phyloP scores from a whole-genome alignment of 2,113 vertebrate species.

The Zapus hudsonius region DNA sequence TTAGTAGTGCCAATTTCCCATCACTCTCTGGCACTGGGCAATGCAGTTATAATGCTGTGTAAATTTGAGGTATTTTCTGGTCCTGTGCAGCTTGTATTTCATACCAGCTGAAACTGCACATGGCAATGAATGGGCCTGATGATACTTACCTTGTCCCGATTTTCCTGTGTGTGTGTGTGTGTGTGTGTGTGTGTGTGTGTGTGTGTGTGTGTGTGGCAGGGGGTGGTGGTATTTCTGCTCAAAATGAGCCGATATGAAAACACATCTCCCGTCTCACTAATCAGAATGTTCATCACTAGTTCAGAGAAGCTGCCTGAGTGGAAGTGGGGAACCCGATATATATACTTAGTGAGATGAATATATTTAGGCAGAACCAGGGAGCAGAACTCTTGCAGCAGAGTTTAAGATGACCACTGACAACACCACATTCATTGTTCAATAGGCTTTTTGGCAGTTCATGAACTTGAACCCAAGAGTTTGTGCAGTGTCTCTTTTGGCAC shows the following conservation, averaged over 20 bases:
- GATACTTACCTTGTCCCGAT: slow-evolving; percentile 56
- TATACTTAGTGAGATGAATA: neutral
- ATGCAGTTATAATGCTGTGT: slow-evolving; percentile 39
- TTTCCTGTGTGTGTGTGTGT: slow-evolving; percentile 7
- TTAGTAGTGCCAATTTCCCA: slow-evolving; percentile 63
- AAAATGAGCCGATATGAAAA: slow-evolving; percentile 74
- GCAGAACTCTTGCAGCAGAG: slow-evolving; percentile 4
- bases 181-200: too few species aligned
- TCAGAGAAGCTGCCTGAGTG: slow-evolving; percentile 38
- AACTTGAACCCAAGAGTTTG: neutral
- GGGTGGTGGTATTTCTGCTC: slow-evolving; percentile 48
- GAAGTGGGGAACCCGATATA: neutral
- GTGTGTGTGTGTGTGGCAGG: neutral
- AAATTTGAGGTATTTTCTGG: slow-evolving; percentile 65
- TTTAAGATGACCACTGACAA: slow-evolving; percentile 23
- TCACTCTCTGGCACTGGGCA: slow-evolving; percentile 36
- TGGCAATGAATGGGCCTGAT: slow-evolving; percentile 62
- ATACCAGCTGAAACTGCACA: slow-evolving; percentile 49
- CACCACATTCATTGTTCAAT: slow-evolving; percentile 8
- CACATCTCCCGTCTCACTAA: slow-evolving; percentile 72
- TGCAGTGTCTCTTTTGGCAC: neutral
- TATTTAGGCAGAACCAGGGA: slow-evolving; percentile 19
- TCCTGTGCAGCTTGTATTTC: slow-evolving; percentile 61
- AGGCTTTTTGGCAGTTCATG: slow-evolving; percentile 21
- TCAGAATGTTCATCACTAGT: slow-evolving; percentile 72